Base-by-base conservation (phyloP, 2,797 vertebrate species). In the Uromys caudimaculatus region DNA sequence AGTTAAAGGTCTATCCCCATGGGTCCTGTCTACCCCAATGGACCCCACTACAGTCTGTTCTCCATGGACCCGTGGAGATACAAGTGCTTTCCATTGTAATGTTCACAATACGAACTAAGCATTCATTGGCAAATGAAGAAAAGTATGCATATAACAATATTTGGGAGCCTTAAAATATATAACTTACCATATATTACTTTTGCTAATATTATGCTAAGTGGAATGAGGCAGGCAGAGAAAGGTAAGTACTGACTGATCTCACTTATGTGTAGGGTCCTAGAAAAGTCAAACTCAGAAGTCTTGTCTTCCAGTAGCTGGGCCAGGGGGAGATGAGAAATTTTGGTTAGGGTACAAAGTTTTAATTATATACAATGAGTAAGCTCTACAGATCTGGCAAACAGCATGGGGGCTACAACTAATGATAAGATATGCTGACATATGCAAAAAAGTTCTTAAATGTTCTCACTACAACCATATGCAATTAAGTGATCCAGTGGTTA, bases 11-110 rank as follows among this genome's bases (percentile, higher is more conserved):
- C 29, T 50, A 14, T 62, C n/a, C 35, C 2, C 11, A 50, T 75
- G 60, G 32, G 41, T 41, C 38, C 12, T 75, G 62, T 50, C 27
- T 16, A 32, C 21, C 21, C 3, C 14, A 56, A 16, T 19, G 27
- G 0, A 10, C 0, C 19, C 16, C 14, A 11, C 64, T 86, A 10
- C 4, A 64, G 13, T 7, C 13, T 7, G 4, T 6, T 12, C 7
- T 35, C 38, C 4, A 29, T 13, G 27, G 32, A 58, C 11, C 17
- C 6, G 14, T 56, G 44, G 44, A 75, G 54, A 54, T 11, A 29
- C 11, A 81, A 19, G 7, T 73, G 6, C 62, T 10, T 86, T 67
- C 38, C 54, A 6, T 0, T 27, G 27, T 6, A 29, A 41, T 86
- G 32, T 73, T 41, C 50, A 41, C 10, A 60, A 35, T 29, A 29